Evolutionary conservation across 2,888 invertebrate species (phyloP).

Genomic region (Ophion ellenae): DNA sequence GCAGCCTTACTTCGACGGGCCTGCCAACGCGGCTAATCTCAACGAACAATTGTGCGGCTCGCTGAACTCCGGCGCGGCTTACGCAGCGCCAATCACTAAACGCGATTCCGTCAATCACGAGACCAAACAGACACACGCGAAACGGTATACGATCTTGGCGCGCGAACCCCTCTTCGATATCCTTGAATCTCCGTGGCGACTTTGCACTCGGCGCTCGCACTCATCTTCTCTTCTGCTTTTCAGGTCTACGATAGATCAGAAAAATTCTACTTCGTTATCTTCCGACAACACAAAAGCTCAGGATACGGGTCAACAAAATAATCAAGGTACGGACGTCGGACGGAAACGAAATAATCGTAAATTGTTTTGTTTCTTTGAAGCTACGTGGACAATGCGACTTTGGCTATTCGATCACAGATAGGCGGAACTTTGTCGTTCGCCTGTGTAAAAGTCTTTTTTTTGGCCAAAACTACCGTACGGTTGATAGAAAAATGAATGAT

Average conservation of each 20-base stretch:
- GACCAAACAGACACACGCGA: slow-evolving; percentile 78
- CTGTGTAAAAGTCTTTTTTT: not conserved
- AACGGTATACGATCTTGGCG: slow-evolving; percentile 77
- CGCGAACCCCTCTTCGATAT: not conserved
- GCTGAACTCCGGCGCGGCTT: slow-evolving; percentile 76
- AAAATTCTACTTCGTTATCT: slow-evolving; percentile 85
- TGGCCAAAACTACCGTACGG: not conserved
- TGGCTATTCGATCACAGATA: not conserved
- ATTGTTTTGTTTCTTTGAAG: not conserved
- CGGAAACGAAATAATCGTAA: not conserved
- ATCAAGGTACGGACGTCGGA: slow-evolving; percentile 83
- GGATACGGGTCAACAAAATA: slow-evolving; percentile 85
- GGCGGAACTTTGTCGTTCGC: not conserved
- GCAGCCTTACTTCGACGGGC: slow-evolving; percentile 76
- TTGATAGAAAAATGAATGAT: not conserved
- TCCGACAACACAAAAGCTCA: slow-evolving; percentile 85
- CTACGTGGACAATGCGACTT: not conserved
- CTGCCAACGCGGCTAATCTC: slow-evolving; percentile 69
- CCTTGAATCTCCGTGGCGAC: not conserved
- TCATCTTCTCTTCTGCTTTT: slow-evolving; percentile 55
- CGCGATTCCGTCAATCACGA: slow-evolving; percentile 76
- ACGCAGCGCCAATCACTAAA: slow-evolving; percentile 78
- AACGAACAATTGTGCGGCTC: slow-evolving; percentile 79
- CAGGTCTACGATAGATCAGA: slow-evolving; percentile 86
- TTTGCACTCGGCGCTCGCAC: slow-evolving; percentile 8